Base-by-base conservation (phyloP, 2,797 vertebrate species). In the Leucoraja ocellata region DNA sequence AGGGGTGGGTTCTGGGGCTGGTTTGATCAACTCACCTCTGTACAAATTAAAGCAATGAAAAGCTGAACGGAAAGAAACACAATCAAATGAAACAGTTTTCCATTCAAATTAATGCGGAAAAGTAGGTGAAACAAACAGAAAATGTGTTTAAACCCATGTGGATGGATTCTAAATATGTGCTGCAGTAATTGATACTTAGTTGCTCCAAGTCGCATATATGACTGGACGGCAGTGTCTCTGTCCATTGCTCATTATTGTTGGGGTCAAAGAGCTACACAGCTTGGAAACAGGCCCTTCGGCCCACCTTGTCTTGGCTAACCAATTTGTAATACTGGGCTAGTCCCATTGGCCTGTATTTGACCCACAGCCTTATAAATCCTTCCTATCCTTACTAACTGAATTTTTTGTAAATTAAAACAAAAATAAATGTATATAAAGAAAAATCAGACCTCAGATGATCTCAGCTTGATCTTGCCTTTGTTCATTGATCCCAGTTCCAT, bases 1-100 rank as follows among this genome's bases (percentile, higher is more conserved):
- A 18, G 32, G 63, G 21, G 14, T 36, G 2, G n/a, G 71, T 73
- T 73, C 21, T 74, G 68, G 90, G 10, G 18, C 36, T 86, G 83
- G 32, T 73, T 91, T 13, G 54, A 74, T 46, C 71, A 71, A 91
- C 90, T 91, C 71, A 74, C 65, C 90, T 73, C 36, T 65, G 5
- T 11, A 39, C 90, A 91, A 91, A 91, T 91, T 46, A 74, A 73
- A 91, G 90, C 90, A 73, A 73, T 25, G 61, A 36, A 71, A 90
- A 90, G 86, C 58, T 90, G 86, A 90, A 91, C 86, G 9, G 86
- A 91, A 91, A 91, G n/a, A 91, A 88, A 65, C 58, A 68, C 61
- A 68, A 13, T 63, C 86, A 71, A 91, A 91, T 74, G 71, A 91
- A 91, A 91, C 18, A 36, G 16, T 74, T 91, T 39, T 54, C 32